A percentile compares a stretch with the other conserved stretches of the same genome.
phyloP scores from a whole-genome alignment of 2,888 invertebrate species.

The Idaea dimidiata region DNA sequence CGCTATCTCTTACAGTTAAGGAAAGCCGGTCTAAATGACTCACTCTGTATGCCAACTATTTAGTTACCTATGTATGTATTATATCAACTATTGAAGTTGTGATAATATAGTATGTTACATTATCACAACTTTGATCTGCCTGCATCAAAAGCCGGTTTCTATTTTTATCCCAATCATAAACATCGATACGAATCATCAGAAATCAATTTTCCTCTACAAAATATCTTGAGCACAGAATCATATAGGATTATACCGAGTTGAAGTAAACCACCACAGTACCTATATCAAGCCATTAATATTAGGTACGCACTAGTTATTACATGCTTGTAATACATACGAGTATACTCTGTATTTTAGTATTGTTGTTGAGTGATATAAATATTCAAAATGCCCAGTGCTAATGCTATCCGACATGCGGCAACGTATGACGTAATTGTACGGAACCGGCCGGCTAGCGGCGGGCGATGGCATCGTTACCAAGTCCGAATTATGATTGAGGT shows the following conservation, averaged over 20 bases:
- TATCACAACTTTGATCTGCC: too few species aligned
- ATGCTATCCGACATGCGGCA: constrained; percentile 14
- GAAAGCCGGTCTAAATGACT: too few species aligned
- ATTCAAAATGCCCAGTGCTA: neutral
- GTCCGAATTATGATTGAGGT: constrained; percentile 33
- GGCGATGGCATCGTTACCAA: constrained; percentile 25
- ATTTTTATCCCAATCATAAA: too few species aligned
- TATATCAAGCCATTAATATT: neutral
- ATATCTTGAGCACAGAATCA: too few species aligned
- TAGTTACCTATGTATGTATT: too few species aligned
- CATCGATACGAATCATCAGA: too few species aligned
- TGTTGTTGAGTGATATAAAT: constrained; percentile 1
- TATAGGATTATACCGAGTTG: neutral
- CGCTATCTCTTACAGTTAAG: too few species aligned
- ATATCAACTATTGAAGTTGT: too few species aligned
- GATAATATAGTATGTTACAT: too few species aligned
- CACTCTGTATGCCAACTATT: too few species aligned
- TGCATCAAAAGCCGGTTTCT: too few species aligned
- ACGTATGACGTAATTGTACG: constrained; percentile 37
- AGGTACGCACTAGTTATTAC: neutral
- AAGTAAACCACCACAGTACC: neutral
- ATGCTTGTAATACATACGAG: neutral
- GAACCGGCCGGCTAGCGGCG: constrained; percentile 46
- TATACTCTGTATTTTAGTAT: constrained; percentile 1
- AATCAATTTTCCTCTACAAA: too few species aligned